These are phyloP conservation scores for Brevimyrus niger DNA, from an alignment of 2,113 vertebrate genomes.

Conservation along the genomic window DNA sequence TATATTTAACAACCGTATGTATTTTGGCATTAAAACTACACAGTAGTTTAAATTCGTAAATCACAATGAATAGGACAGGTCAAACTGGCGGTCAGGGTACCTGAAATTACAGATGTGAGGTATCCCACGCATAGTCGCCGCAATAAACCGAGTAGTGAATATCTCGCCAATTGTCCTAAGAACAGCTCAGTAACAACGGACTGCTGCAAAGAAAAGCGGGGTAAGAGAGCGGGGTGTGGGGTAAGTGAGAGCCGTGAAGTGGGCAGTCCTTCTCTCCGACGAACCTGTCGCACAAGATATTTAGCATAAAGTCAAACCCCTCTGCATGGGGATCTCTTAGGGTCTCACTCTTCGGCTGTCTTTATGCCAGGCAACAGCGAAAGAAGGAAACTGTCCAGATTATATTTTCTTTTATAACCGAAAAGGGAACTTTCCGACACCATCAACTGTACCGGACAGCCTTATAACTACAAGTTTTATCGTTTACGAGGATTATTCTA, in stretches of 20 bases:
- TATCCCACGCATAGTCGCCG: not conserved
- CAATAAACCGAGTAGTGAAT: not conserved
- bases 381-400: slow-evolving; percentile 36
- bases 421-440: slow-evolving; percentile 60
- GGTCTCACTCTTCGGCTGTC: slow-evolving; percentile 47
- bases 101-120: not conserved
- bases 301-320: slow-evolving; percentile 56
- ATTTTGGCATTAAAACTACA: not conserved
- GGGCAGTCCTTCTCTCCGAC: slow-evolving; percentile 50
- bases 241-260: slow-evolving; percentile 24
- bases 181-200: not conserved
- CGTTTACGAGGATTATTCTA: slow-evolving; percentile 64
- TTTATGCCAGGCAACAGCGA: slow-evolving; percentile 54
- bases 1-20: not conserved
- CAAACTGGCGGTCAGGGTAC: not conserved
- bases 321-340: slow-evolving; percentile 47
- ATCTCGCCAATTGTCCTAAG: not conserved
- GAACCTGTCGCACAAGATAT: slow-evolving; percentile 62
- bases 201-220: slow-evolving; percentile 11
- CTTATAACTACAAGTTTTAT: slow-evolving; percentile 41
- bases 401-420: slow-evolving; percentile 33
- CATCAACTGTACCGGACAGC: slow-evolving; percentile 45
- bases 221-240: slow-evolving; percentile 12
- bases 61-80: not conserved
- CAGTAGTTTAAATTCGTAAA: not conserved